phyloP scores from a whole-genome alignment of 2,888 invertebrate species.

The Aproaerema taeniolella region DNA sequence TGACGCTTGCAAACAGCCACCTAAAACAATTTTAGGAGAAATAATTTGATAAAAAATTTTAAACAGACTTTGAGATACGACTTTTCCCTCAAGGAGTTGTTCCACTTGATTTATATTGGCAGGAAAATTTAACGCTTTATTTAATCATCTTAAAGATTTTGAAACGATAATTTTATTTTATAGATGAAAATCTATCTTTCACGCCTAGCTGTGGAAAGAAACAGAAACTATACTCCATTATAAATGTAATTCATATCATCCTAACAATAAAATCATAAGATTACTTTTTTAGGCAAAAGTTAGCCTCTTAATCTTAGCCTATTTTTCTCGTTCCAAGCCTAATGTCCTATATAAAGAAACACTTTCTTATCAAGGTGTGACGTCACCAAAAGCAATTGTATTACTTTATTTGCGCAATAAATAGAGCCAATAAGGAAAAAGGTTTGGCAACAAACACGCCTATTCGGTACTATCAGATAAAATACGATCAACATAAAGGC shows the following conservation, averaged over 20 bases:
- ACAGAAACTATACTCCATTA: no score
- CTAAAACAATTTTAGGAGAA: conserved; percentile 44
- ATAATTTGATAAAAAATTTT: conserved; percentile 27
- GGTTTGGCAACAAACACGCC: conserved; percentile 28
- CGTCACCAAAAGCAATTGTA: conserved; percentile 29
- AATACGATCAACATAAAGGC: conserved; percentile 23
- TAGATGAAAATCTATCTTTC: no score
- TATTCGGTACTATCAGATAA: conserved; percentile 23
- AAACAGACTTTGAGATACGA: conserved; percentile 22
- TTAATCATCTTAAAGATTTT: no score
- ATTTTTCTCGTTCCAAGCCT: no score
- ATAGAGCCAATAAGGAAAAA: conserved; percentile 32
- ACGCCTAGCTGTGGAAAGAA: no score
- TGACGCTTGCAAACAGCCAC: conserved; percentile 56
- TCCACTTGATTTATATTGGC: not conserved
- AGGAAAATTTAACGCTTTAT: no score
- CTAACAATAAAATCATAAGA: no score
- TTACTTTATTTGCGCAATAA: conserved; percentile 31
- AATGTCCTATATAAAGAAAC: no score
- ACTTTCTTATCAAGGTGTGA: conserved; percentile 28
- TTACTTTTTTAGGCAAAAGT: no score
- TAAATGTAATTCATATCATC: no score
- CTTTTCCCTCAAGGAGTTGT: conserved; percentile 3
- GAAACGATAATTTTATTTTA: no score
- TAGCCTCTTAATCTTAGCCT: no score